Evolutionary conservation across 2,888 invertebrate species (phyloP).

Genomic region (Petrophora chlorosata): DNA sequence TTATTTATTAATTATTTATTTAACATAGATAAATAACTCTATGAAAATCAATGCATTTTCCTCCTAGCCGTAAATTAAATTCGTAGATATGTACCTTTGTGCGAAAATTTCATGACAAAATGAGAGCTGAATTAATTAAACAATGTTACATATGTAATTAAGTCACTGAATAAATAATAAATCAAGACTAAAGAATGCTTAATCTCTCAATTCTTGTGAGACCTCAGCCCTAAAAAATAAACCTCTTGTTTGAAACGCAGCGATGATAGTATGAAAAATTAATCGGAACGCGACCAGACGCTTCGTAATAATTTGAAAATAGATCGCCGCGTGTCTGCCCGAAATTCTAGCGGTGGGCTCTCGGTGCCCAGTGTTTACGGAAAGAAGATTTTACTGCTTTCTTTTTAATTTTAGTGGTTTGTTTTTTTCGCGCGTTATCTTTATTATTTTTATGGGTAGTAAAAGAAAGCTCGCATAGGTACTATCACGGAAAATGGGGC

Average conservation of each 20-base stretch:
- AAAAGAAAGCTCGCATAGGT: slow-evolving; percentile 11
- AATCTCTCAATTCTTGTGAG: slow-evolving; percentile 9
- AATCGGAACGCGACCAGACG: slow-evolving; percentile 57
- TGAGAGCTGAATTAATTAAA: too few species aligned
- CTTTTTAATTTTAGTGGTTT: slow-evolving; percentile 20
- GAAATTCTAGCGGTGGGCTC: slow-evolving; percentile 34
- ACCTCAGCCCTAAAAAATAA: slow-evolving; percentile 31
- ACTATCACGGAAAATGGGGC: slow-evolving; percentile 12
- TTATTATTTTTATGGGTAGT: slow-evolving; percentile 27
- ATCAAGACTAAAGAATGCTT: background rate
- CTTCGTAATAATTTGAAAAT: slow-evolving; percentile 63
- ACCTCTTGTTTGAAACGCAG: slow-evolving; percentile 45
- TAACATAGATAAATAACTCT: too few species aligned
- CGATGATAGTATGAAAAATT: slow-evolving; percentile 71
- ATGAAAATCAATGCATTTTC: too few species aligned
- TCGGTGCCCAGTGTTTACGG: slow-evolving; percentile 28
- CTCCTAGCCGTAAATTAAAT: too few species aligned
- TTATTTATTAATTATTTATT: too few species aligned
- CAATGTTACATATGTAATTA: too few species aligned
- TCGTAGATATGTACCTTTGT: too few species aligned
- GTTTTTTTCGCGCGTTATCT: slow-evolving; percentile 26
- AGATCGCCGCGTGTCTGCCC: slow-evolving; percentile 53
- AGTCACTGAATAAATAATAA: background rate
- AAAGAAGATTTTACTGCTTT: slow-evolving; percentile 29
- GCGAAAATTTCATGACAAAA: too few species aligned